Evolutionary conservation across 2,797 vertebrate species (phyloP), one percentile per base, ranked within the genome.

Genomic region (Paguma larvata): DNA sequence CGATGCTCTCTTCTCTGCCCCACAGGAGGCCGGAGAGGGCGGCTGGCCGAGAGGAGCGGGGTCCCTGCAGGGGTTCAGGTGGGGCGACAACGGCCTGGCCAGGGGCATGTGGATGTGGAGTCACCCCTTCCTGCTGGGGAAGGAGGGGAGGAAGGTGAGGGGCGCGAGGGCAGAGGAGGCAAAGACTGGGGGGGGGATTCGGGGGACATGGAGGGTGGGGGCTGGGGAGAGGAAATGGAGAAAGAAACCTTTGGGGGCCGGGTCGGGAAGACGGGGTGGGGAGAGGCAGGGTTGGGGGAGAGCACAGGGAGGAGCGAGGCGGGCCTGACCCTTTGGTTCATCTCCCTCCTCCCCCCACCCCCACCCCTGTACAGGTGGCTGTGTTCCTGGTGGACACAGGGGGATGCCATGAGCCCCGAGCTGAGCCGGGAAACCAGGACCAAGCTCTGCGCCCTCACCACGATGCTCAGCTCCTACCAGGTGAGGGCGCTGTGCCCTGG

Each of bases 71-170:
- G 97, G 97, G 10, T 91, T 95, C 67, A 63, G 93, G 6, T 98
- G 97, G 97, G 97, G 97, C 1, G 6, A 85, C 75, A 63, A 34
- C 23, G 79, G 85, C 53, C 96, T 97, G 15, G 94, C 93, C 18
- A 97, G 85, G 80, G 98, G 98, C 48, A 92, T 98, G 10, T 97
- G 97, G 97, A 98, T 97, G 90, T 98, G 98, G 98, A 98, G 97
- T 6, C 97, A 95, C 5, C 98, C 98, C 19, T 98, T 98, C 75
- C 90, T 98, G 67, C 80, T 98, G 72, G 96, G 95, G 27, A 97
- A 95, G 16, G 95, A 97, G 21, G 95, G 95, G 6, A 92, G 59
- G 68, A 94, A 98, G 96, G 98, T 98, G 73, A 97, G 91, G 38
- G 25, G 46, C 53, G 53, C 12, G 27, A 68, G 32, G 25, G 25